Conservation (phyloP, 2,113 vertebrate genomes). For the Coptodon rendalli region DNA sequence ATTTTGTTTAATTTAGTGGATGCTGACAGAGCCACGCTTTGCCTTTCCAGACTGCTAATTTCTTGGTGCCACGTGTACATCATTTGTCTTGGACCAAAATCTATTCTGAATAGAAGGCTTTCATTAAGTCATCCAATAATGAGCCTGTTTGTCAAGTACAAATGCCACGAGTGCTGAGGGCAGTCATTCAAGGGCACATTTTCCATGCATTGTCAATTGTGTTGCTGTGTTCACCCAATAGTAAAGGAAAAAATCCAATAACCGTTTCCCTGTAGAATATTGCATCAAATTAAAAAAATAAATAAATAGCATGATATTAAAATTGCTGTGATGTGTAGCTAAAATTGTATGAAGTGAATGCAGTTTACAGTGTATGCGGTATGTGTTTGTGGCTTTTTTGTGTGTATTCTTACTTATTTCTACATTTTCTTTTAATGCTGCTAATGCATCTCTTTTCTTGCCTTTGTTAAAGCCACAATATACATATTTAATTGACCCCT, state of each 20-base stretch:
- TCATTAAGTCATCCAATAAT: constrained; percentile 67
- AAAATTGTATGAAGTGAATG: not conserved
- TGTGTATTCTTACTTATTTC: not conserved
- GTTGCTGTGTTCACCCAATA: not conserved
- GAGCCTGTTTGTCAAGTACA: constrained; percentile 61
- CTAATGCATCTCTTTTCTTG: not conserved
- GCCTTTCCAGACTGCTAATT: constrained; percentile 47
- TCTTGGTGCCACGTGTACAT: constrained; percentile 34
- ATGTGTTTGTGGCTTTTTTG: not conserved
- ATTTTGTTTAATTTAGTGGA: constrained; percentile 43
- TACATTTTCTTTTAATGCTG: not conserved
- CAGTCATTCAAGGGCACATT: constrained; percentile 50
- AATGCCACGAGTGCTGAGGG: constrained; percentile 48
- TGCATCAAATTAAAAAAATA: not conserved
- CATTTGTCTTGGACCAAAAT: constrained; percentile 58
- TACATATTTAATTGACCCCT: constrained; percentile 49
- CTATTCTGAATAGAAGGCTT: constrained; percentile 63
- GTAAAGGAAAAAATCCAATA: not conserved
- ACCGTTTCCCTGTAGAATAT: not conserved
- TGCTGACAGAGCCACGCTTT: constrained; percentile 22
- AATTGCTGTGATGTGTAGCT: not conserved
- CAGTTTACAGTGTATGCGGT: not conserved
- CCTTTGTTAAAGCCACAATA: not conserved
- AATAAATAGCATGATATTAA: not conserved
- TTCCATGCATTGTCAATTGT: constrained; percentile 31